These are phyloP conservation scores for Sminthurides aquaticus DNA, from an alignment of 2,888 invertebrate species.

Conservation along the genomic window DNA sequence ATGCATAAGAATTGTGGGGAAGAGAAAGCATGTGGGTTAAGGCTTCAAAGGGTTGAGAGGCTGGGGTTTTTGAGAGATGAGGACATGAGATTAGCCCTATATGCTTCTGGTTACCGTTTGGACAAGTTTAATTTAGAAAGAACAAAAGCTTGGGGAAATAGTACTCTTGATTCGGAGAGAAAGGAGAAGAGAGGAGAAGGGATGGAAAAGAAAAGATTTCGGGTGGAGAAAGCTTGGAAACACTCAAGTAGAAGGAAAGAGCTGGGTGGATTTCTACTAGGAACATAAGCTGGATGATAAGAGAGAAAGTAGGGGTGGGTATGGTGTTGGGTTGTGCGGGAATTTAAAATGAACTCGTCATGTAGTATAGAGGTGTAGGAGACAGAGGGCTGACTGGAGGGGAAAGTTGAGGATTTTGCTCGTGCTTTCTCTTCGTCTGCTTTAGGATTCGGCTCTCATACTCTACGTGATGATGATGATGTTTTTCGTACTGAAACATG, in stretches of 20 bases:
- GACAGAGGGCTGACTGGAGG: neutral
- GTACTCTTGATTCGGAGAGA: neutral
- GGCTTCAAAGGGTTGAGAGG: too few relatives aligned
- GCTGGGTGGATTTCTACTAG: too few relatives aligned
- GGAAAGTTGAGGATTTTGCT: neutral
- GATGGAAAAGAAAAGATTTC: neutral
- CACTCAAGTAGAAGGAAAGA: neutral
- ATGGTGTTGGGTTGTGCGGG: too few relatives aligned
- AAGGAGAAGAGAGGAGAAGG: neutral
- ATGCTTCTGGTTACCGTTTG: neutral
- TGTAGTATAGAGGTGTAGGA: too few relatives aligned
- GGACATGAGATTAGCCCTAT: neutral
- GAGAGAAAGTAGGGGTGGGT: neutral
- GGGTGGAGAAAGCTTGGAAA: neutral
- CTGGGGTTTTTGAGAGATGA: neutral
- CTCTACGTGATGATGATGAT: neutral
- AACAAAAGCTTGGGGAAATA: neutral
- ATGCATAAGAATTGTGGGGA: too few relatives aligned
- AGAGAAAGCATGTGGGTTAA: too few relatives aligned
- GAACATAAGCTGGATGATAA: neutral
- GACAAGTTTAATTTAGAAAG: neutral
- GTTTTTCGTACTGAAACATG: neutral
- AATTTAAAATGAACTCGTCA: neutral
- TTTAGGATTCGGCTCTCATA: neutral
- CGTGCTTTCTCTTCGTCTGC: neutral